Base-by-base conservation (phyloP, 2,797 vertebrate genomes). In the Cynodonichthys magdalenae region DNA sequence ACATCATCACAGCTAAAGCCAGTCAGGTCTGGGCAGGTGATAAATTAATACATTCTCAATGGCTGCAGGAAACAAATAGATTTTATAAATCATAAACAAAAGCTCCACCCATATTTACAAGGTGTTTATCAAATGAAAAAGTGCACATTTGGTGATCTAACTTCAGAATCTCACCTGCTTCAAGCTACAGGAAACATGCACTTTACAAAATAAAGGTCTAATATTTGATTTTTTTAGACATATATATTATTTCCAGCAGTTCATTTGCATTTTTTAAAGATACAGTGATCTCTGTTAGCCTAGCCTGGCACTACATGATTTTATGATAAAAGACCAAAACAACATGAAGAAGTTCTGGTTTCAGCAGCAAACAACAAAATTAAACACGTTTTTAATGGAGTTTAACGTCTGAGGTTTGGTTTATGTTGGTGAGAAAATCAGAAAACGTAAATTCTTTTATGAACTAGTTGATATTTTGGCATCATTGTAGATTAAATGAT, bases 1-100 rank as follows among this genome's bases (percentile, higher is more conserved):
- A 90, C 86, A 74, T 82, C 72, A 90, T 90, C 86, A 86, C 77
- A 90, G 92, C 88, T 75, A 49, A 39, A 74, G 84, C 89, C 92
- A 90, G 92, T 91, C 90, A 91, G n/a, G 56, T 84, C 62, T 53
- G 66, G 46, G 48, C 69, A 53, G 74, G 48, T n/a, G 58, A 74
- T 63, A 62, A 75, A 74, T 68, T 17, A 39, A 63, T 84, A 89
- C 86, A 87, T 89, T 90, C 85, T 81, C 17, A 53, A 20, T 61
- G 66, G 74, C 66, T 78, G 74, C 48, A 53, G 48, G 78, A 60
- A 61, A 61, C 8, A 5, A 69, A 67, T 59, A 15, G 64, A 50
- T 12, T 27, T 58, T 53, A 55, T 12, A 17, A 18, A n/a, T 20
- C 8, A 56, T 18, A 61, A 63, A 66, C 41, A 48, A 69, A 63